These are phyloP conservation scores for Sphaeridia pumilis DNA, from an alignment of 2,888 invertebrate species.

Conservation along the genomic window DNA sequence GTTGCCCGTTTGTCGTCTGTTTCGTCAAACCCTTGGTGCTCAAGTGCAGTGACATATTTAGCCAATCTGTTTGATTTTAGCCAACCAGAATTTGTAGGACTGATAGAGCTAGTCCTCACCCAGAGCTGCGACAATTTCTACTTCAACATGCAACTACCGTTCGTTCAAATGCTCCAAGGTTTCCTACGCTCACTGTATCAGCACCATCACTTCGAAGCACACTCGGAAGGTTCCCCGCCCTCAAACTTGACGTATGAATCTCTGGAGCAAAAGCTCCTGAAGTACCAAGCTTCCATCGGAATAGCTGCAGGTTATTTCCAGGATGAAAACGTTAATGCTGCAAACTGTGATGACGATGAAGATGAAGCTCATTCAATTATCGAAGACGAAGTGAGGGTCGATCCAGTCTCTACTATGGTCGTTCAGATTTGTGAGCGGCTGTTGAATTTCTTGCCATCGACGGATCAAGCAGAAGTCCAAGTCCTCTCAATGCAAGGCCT, in stretches of 20 bases:
- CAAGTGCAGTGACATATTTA: slow-evolving; percentile 27
- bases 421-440: slow-evolving; percentile 25
- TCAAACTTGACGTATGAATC: no score
- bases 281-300: no score
- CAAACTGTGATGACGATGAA: no score
- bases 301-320: no score
- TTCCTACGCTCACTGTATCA: slow-evolving; percentile 16
- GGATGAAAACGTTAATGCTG: no score
- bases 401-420: no score
- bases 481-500: slow-evolving; percentile 26
- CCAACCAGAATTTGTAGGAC: slow-evolving; percentile 18
- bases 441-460: slow-evolving; percentile 26
- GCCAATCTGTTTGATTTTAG: slow-evolving; percentile 31
- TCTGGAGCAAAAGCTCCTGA: no score
- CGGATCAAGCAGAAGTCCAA: slow-evolving; percentile 17
- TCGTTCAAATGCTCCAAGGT: slow-evolving; percentile 14
- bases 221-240: no score
- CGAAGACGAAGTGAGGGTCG: no score
- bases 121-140: slow-evolving; percentile 27
- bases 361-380: no score
- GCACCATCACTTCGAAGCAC: no score
- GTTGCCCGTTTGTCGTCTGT: slow-evolving; percentile 24
- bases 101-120: slow-evolving; percentile 25
- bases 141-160: not conserved
- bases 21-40: slow-evolving; percentile 23